Percentiles rank a stretch among this genome's conserved stretches.
Evolutionary conservation across 2,888 invertebrate genomes (phyloP).

Genomic region (Strigamia crassipes): DNA sequence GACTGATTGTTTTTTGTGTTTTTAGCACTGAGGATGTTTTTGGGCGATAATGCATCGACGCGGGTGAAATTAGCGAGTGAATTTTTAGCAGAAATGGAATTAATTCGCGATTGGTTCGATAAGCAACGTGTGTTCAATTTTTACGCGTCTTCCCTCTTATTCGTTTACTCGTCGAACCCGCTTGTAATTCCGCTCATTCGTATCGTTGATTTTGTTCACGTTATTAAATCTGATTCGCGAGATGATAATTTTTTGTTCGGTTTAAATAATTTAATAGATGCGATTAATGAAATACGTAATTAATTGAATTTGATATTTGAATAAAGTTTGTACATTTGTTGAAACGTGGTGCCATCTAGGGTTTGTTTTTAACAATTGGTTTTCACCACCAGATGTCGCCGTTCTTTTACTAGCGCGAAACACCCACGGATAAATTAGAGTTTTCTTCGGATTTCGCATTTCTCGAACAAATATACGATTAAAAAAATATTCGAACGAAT

Average conservation of each 20-base stretch:
- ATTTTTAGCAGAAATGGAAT: not conserved
- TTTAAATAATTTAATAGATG: not conserved
- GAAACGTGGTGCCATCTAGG: no score
- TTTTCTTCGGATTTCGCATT: no score
- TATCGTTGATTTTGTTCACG: not conserved
- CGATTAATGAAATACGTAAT: not conserved
- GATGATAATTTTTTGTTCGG: conserved; percentile 6
- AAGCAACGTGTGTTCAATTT: not conserved
- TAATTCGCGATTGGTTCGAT: not conserved
- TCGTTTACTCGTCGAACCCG: not conserved
- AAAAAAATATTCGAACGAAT: no score
- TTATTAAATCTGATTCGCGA: not conserved
- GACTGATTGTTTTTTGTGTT: not conserved
- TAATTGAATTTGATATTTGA: no score
- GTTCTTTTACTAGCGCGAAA: no score
- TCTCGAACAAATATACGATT: no score
- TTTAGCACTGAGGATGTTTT: not conserved
- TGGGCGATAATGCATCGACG: not conserved
- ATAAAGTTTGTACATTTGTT: no score
- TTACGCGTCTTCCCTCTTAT: not conserved
- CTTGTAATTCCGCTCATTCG: not conserved
- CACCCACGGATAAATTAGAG: no score
- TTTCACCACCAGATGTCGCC: no score
- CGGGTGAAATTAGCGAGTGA: not conserved
- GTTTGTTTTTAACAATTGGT: no score